Evolutionary conservation across 2,113 vertebrate genomes (phyloP), one percentile per base, ranked within the genome.

Genomic region (Rhea americana): DNA sequence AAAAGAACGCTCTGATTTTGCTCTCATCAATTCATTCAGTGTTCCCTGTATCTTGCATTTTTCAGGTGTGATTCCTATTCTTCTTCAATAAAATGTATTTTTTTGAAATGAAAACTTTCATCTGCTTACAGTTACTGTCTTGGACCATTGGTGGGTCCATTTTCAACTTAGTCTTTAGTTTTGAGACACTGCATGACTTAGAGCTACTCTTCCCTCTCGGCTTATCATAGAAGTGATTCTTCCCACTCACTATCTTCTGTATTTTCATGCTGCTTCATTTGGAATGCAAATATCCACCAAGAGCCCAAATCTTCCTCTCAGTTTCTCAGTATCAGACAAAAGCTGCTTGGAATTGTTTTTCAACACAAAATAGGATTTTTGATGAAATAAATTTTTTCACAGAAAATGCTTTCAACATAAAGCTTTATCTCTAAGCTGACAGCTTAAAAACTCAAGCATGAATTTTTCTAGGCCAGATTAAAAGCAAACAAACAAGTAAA

Each of bases 141-240:
- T 66, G 48, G 86, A 87, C 72, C 37, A 77, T 79, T 73, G 79
- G 78, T 91, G 41, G 13, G 50, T 93, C 71, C 70, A 76, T 92
- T 91, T 96, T 92, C 95, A 68, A 82, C 74, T 81, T 22, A 92
- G 70, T 82, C 48, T 93, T 87, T 70, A 41, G 81, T 90, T 76
- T 76, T 76, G 89, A 94, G 78, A 84, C 74, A 55, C 59, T 85
- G 78, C 26, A 41, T 92, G 71, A 79, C 78, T 95, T 87, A 30
- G 45, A 93, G 55, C 66, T 91, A 11, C 55, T 93, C 66, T 92
- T 96, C 74, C 84, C 83, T 78, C 83, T 95, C 95, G 94, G 86
- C 94, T 96, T 95, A 45, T 45, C 83, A 93, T 95, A 72, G 95
- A 96, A 96, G 96, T 68, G 53, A 75, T 94, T 93, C 93, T 95